A percentile compares a stretch with the other conserved stretches of the same genome.
These are phyloP conservation scores for Eucera pruinosa DNA, from an alignment of 2,888 invertebrate genomes.

Conservation along the genomic window DNA sequence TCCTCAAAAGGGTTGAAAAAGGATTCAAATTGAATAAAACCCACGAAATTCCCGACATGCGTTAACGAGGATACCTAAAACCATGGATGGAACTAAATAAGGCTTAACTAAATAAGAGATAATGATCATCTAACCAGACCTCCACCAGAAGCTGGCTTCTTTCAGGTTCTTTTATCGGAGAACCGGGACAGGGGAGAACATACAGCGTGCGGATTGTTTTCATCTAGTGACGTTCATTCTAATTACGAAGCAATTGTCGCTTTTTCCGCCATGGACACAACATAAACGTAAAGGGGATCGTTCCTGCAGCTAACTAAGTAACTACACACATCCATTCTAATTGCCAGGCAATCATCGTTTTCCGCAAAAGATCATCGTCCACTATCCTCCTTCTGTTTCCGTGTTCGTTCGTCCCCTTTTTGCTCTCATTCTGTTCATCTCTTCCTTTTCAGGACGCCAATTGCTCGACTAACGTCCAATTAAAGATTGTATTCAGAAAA, in stretches of 20 bases:
- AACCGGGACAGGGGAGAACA: not conserved
- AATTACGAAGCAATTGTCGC: conserved; percentile 3
- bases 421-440: not conserved
- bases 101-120: conserved; percentile 18
- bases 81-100: not conserved
- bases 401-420: not conserved
- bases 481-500: conserved; percentile 34
- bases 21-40: not conserved
- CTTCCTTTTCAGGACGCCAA: conserved; percentile 33
- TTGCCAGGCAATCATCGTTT: conserved; percentile 52
- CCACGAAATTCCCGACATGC: not conserved
- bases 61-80: not conserved
- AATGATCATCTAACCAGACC: conserved; percentile 25
- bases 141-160: not conserved
- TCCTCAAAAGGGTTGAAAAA: not conserved
- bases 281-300: conserved; percentile 13
- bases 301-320: not conserved
- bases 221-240: conserved; percentile 14
- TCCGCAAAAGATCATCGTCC: conserved; percentile 22
- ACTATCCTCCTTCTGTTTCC: conserved; percentile 1
- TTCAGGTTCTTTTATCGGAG: not conserved
- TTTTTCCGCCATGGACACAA: not conserved
- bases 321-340: conserved; percentile 41
- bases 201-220: conserved; percentile 2
- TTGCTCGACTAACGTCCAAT: conserved; percentile 21